phyloP scores from a whole-genome alignment of 1,140 invertebrate genomes.

The Cherax destructor region DNA sequence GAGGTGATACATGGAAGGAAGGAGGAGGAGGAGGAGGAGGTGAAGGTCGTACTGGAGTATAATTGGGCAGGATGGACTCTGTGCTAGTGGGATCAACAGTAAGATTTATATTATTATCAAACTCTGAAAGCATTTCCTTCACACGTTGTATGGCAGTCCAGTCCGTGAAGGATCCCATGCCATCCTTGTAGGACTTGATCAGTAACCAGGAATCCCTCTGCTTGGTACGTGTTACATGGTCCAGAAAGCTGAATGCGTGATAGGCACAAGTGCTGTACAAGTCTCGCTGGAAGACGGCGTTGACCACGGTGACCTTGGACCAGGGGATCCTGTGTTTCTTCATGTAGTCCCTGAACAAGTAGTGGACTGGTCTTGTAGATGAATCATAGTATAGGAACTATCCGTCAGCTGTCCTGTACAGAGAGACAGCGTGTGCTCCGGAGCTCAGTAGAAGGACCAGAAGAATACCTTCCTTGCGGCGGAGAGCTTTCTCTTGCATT shows the following conservation, averaged over 20 bases:
- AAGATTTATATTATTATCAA: not conserved
- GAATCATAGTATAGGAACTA: slow-evolving; percentile 17
- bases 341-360: not conserved
- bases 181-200: not conserved
- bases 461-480: not conserved
- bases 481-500: not conserved
- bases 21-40: not conserved
- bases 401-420: not conserved
- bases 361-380: not conserved
- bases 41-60: not conserved
- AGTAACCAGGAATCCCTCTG: not conserved
- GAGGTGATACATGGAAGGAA: not conserved
- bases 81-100: not conserved
- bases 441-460: not conserved
- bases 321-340: not conserved
- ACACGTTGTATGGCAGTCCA: not conserved
- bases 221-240: not conserved
- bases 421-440: not conserved
- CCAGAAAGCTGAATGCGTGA: slow-evolving; percentile 15
- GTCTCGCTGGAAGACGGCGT: not conserved
- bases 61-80: not conserved
- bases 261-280: slow-evolving; percentile 16
- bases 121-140: not conserved
- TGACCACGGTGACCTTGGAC: not conserved
- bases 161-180: not conserved